Evolutionary conservation across 1,140 invertebrate species (phyloP).

Genomic region (Drosophila baimaii): DNA sequence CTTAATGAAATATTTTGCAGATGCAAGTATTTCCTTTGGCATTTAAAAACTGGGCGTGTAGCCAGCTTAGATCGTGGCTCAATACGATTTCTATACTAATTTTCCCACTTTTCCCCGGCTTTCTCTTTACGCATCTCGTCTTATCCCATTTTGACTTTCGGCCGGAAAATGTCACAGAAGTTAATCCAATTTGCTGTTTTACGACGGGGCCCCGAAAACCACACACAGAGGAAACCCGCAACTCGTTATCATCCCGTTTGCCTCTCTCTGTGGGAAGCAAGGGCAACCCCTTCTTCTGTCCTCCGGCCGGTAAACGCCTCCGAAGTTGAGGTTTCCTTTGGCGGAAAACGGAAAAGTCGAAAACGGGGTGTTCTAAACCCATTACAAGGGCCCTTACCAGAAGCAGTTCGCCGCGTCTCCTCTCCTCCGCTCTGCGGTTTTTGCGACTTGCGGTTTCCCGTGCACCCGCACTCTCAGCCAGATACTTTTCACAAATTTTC

Average conservation of each 20-base stretch:
- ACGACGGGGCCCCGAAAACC: slow-evolving; percentile 39
- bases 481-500: slow-evolving; percentile 67
- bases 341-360: slow-evolving; percentile 15
- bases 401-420: slow-evolving; percentile 21
- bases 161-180: slow-evolving; percentile 69
- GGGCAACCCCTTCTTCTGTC: slow-evolving; percentile 67
- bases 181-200: slow-evolving; percentile 81
- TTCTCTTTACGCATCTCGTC: slow-evolving; percentile 33
- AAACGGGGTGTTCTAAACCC: slow-evolving; percentile 78
- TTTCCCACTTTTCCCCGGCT: slow-evolving; percentile 51
- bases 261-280: slow-evolving; percentile 33
- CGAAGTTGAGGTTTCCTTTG: slow-evolving; percentile 4
- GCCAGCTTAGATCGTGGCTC: slow-evolving; percentile 40
- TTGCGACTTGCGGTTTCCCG: slow-evolving; percentile 27
- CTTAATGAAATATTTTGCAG: slow-evolving; percentile 47
- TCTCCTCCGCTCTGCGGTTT: slow-evolving; percentile 60
- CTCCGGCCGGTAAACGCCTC: slow-evolving; percentile 50
- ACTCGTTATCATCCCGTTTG: slow-evolving; percentile 70
- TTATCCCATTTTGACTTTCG: slow-evolving; percentile 49
- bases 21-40: slow-evolving; percentile 27
- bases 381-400: slow-evolving; percentile 62
- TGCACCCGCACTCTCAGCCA: slow-evolving; percentile 39
- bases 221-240: slow-evolving; percentile 60
- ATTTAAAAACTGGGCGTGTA: slow-evolving; percentile 35
- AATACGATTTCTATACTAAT: slow-evolving; percentile 56